Evolutionary conservation across 2,797 vertebrate species (phyloP).

Genomic region (Atherinosoma microstoma): DNA sequence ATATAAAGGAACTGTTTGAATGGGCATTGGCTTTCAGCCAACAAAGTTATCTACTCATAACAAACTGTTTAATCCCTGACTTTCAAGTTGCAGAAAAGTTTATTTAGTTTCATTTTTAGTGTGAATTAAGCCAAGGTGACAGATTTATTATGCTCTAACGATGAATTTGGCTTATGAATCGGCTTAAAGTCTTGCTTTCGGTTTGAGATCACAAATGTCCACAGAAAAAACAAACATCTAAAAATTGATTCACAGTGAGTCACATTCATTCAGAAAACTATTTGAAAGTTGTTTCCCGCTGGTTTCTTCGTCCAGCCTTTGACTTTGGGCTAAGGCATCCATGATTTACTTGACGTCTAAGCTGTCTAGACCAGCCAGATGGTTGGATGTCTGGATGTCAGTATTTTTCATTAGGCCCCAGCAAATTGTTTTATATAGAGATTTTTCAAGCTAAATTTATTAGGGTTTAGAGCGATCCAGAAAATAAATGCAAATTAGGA

Average conservation of each 20-base stretch:
- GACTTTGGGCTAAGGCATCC: conserved; percentile 35
- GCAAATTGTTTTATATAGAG: conserved; percentile 34
- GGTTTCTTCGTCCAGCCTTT: neutral
- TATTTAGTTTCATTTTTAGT: neutral
- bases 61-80: neutral
- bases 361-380: conserved; percentile 72
- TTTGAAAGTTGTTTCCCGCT: conserved; percentile 21
- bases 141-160: conserved; percentile 4
- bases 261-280: conserved; percentile 5
- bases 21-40: fast-evolving
- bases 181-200: conserved; percentile 18
- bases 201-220: conserved; percentile 10
- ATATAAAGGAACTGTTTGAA: neutral
- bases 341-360: conserved; percentile 47
- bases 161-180: conserved; percentile 10
- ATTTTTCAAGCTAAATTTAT: neutral
- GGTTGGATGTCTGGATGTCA: conserved; percentile 49
- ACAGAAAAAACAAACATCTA: neutral
- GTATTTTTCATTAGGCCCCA: conserved; percentile 53
- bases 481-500: conserved; percentile 12
- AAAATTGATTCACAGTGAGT: conserved; percentile 19
- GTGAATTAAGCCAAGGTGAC: neutral
- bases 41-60: neutral
- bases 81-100: neutral
- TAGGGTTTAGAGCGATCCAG: conserved; percentile 4